phyloP scores from a whole-genome alignment of 1,140 invertebrate species.

The Trinorchestia longiramus region DNA sequence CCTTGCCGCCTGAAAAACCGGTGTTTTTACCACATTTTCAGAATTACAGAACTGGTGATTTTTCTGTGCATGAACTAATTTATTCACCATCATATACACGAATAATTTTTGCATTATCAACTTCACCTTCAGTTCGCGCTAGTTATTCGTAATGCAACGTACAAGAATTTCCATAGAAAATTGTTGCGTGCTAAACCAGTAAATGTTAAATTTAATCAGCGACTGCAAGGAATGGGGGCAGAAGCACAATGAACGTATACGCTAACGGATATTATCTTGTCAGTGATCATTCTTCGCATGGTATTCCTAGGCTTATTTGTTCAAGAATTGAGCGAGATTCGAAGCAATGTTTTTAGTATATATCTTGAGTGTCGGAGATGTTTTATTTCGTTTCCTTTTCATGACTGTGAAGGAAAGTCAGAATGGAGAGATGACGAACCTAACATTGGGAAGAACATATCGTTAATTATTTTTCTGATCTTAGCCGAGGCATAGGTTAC shows the following conservation, averaged over 20 bases:
- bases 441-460: not conserved
- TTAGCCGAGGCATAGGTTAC: not conserved
- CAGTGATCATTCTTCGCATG: too few species aligned
- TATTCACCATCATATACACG: not conserved
- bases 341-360: too few species aligned
- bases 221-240: too few species aligned
- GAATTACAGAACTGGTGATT: not conserved
- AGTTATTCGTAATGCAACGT: not conserved
- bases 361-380: too few species aligned
- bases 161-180: not conserved
- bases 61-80: not conserved
- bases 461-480: not conserved
- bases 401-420: not conserved
- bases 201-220: not conserved
- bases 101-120: not conserved
- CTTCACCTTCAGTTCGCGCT: not conserved
- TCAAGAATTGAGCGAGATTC: too few species aligned
- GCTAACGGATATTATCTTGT: too few species aligned
- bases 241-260: too few species aligned
- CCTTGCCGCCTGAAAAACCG: not conserved
- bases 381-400: not conserved
- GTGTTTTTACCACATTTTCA: not conserved
- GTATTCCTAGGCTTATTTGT: too few species aligned
- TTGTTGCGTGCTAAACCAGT: not conserved
- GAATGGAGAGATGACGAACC: not conserved